phyloP scores from a whole-genome alignment of 2,797 vertebrate species.

The Rhynchonycteris naso region DNA sequence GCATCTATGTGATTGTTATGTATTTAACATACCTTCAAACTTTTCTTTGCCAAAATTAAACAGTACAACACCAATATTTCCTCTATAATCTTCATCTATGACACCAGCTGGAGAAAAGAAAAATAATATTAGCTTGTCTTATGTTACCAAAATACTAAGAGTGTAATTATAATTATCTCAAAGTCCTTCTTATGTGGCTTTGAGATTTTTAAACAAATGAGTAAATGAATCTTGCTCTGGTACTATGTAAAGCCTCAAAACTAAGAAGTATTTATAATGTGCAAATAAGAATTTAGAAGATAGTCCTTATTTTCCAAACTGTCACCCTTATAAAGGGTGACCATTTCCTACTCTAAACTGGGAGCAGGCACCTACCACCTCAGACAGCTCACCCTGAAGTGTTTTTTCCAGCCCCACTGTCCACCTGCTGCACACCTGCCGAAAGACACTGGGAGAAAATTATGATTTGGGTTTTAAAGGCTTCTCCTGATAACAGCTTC shows the following conservation, averaged over 20 bases:
- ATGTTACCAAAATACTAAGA: background rate
- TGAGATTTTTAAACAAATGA: background rate
- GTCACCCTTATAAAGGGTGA: background rate
- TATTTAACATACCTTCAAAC: slow-evolving; percentile 91
- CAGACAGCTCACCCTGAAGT: background rate
- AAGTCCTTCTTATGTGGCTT: background rate
- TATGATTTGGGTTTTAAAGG: slow-evolving; percentile 7
- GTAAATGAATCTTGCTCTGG: background rate
- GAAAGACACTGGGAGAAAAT: slow-evolving; percentile 19
- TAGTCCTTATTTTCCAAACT: background rate
- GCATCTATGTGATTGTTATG: background rate
- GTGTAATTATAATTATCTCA: background rate
- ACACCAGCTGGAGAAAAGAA: slow-evolving; percentile 91
- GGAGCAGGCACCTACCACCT: background rate
- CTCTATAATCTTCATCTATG: slow-evolving; percentile 98
- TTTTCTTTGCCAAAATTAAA: slow-evolving; percentile 96
- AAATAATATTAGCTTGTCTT: background rate
- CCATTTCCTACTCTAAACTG: background rate
- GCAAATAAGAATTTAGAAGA: slow-evolving; percentile 14
- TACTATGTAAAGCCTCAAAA: slow-evolving; percentile 1
- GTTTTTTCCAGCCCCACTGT: background rate
- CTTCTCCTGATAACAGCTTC: slow-evolving; percentile 33
- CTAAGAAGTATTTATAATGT: slow-evolving; percentile 35
- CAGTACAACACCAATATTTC: slow-evolving; percentile 96
- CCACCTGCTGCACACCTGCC: background rate